These are phyloP conservation scores for Thereva unica DNA, from an alignment of 2,888 invertebrate genomes.

Conservation along the genomic window DNA sequence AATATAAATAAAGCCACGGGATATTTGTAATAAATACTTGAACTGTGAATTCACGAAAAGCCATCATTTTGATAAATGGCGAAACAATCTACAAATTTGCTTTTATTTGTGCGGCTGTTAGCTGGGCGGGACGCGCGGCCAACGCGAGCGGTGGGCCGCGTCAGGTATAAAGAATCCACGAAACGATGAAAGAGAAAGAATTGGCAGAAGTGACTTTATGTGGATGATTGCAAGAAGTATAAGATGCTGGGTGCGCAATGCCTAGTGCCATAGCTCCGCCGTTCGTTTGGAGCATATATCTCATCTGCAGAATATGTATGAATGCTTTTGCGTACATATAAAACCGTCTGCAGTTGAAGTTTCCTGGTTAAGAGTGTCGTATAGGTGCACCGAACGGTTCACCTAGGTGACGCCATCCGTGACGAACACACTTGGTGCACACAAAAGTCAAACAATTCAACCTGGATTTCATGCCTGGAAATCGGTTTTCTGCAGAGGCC, in stretches of 20 bases:
- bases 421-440: constrained; percentile 9
- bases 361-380: neutral
- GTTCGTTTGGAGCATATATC: too few relatives aligned
- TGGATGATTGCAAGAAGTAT: constrained; percentile 1
- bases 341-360: neutral
- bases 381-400: neutral
- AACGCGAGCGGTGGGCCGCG: neutral
- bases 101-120: constrained; percentile 27
- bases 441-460: constrained; percentile 6
- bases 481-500: constrained; percentile 1
- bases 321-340: neutral
- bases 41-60: constrained; percentile 35
- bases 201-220: constrained; percentile 7
- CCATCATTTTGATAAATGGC: constrained; percentile 36
- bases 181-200: neutral
- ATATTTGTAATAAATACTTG: constrained; percentile 32
- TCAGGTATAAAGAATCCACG: neutral
- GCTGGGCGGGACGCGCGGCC: constrained; percentile 3
- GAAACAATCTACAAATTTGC: constrained; percentile 31
- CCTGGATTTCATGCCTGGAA: constrained; percentile 6
- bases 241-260: too few relatives aligned
- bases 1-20: constrained; percentile 34
- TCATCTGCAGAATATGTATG: too few relatives aligned
- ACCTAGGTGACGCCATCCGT: constrained; percentile 29
- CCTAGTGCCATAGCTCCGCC: too few relatives aligned